phyloP scores from a whole-genome alignment of 2,113 vertebrate species.

The Apteryx owenii region DNA sequence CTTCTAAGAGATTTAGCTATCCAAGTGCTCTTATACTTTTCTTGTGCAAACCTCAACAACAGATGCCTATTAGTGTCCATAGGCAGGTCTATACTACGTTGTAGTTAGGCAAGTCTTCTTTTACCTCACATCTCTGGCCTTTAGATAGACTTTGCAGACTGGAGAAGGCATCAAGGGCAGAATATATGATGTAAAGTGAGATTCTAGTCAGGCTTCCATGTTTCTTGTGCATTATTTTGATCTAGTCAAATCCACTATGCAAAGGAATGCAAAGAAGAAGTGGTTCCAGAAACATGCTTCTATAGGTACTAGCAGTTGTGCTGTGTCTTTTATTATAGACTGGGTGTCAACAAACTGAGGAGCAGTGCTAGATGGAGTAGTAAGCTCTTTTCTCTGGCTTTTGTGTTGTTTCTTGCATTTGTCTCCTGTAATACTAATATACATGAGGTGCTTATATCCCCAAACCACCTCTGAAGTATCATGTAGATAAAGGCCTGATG shows the following conservation, averaged over 20 bases:
- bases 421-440: not conserved
- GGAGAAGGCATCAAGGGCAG: not conserved
- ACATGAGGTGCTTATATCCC: not conserved
- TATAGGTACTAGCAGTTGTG: constrained; percentile 33
- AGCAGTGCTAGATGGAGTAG: not conserved
- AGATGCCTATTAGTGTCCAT: rapidly evolving
- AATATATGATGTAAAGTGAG: not conserved
- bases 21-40: not conserved
- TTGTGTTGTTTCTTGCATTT: constrained; percentile 2
- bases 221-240: constrained; percentile 32
- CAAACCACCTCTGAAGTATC: not conserved
- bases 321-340: not conserved
- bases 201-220: not conserved
- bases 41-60: rapidly evolving
- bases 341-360: constrained; percentile 15
- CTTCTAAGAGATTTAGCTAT: not conserved
- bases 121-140: not conserved
- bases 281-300: constrained; percentile 17
- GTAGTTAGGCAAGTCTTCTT: not conserved
- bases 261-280: not conserved
- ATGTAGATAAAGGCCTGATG: not conserved
- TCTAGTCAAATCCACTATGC: constrained; percentile 33
- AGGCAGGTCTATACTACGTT: not conserved
- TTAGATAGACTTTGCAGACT: not conserved
- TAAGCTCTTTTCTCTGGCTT: constrained; percentile 4